Conservation (phyloP, 2,888 invertebrate genomes). For the Ischnura elegans region DNA sequence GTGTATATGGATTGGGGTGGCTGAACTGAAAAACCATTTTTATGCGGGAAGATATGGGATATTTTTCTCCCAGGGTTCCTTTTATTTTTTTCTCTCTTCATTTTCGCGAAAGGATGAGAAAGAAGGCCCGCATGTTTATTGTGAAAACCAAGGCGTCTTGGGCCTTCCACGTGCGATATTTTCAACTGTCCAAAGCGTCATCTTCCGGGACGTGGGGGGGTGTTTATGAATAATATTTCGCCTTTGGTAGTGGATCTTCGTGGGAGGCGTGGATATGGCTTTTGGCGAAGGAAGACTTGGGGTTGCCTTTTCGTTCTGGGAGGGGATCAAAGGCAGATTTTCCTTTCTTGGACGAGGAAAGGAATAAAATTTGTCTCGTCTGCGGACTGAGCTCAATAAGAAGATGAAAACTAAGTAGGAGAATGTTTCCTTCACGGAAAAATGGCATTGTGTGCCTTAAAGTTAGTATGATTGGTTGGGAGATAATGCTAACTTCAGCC, state of each 20-base stretch:
- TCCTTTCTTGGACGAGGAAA: background rate
- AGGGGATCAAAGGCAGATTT: too few relatives aligned
- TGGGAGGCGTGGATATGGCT: background rate
- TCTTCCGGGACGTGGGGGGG: background rate
- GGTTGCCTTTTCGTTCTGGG: background rate
- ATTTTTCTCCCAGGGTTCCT: background rate
- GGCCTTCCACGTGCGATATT: background rate
- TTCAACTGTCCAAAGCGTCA: conserved; percentile 10
- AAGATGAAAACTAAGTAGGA: background rate
- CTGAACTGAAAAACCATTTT: background rate
- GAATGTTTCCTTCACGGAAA: too few relatives aligned
- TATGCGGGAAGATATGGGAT: background rate
- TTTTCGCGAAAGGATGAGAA: too few relatives aligned
- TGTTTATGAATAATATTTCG: background rate
- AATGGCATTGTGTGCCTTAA: too few relatives aligned
- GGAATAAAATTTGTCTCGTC: background rate
- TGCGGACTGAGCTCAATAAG: background rate
- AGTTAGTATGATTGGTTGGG: too few relatives aligned
- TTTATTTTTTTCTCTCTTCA: background rate
- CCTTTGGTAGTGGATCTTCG: background rate
- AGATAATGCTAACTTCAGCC: too few relatives aligned
- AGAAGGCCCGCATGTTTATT: background rate
- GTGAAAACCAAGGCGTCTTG: background rate
- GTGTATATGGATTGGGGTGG: background rate
- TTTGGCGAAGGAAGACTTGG: background rate